Percentiles rank a stretch among this genome's conserved stretches.
phyloP scores from a whole-genome alignment of 2,797 vertebrate genomes.

The Enteromius anoplus region DNA sequence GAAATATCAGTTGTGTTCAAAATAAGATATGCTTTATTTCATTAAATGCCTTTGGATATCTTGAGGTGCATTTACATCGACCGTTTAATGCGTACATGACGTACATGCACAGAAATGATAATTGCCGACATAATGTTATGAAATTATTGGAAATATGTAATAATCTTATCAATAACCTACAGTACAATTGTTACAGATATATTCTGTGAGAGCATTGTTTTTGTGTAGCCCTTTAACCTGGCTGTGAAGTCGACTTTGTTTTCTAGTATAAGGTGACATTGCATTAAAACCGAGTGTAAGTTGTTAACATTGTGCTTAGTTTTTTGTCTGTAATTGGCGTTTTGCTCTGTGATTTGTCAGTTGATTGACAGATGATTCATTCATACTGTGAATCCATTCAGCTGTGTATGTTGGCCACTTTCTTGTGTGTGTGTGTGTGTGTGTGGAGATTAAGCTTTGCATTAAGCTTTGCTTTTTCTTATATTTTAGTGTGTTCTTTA shows the following conservation, averaged over 20 bases:
- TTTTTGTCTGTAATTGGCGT: neutral
- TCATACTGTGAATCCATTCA: neutral
- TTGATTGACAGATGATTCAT: neutral
- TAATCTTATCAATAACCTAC: neutral
- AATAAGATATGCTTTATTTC: constrained; percentile 49
- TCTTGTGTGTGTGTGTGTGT: neutral
- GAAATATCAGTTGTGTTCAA: constrained; percentile 51
- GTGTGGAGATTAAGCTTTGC: neutral
- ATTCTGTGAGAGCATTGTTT: neutral
- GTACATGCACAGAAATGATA: neutral
- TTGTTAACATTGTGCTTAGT: neutral
- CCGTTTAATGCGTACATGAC: neutral
- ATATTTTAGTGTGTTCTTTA: neutral
- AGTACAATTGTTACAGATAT: neutral
- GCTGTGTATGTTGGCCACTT: neutral
- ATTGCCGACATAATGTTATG: neutral
- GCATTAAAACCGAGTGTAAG: neutral
- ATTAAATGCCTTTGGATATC: constrained; percentile 43
- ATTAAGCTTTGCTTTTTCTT: neutral
- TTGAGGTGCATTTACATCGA: constrained; percentile 27
- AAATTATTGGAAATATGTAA: neutral
- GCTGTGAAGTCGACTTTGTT: neutral
- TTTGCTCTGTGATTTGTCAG: neutral
- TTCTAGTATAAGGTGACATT: neutral
- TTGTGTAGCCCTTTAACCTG: neutral